Evolutionary conservation across 1,140 invertebrate species (phyloP), one percentile per base, ranked within the genome.

Genomic region (Heliconius congener): DNA sequence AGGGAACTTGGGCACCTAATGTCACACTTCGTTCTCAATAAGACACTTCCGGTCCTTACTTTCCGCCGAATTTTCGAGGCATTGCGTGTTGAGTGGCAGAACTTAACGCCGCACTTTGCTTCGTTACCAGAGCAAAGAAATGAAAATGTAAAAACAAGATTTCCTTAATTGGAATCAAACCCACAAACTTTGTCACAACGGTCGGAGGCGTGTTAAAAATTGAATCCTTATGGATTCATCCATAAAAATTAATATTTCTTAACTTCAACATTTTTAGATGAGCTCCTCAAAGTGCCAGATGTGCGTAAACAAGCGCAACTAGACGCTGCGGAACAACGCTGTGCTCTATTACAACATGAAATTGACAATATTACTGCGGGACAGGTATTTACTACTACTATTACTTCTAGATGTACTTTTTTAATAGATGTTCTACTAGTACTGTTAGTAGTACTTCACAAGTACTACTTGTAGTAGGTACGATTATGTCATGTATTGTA

Each of bases 201-300:
- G 39, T 42, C 11, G 42, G 2, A 46, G 11, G 3, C 42, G 3
- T 46, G 42, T 46, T 46, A 46, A 46, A 46, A 13, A 46, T 46
- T 4, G 3, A 46, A 16, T 13, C 42, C 42, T 91, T 18, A 46
- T 4, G 16, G 0, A 46, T 16, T 46, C n/a, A n/a, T n/a, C n/a
- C n/a, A n/a, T 46, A 46, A 16, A 46, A 46, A 4, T 46, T 46
- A 46, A 16, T 46, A 46, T 46, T 46, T 46, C 3, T 46, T 46
- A 46, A 46, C 42, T 46, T 46, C 42, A 66, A 16, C 1, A 19
- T 34, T 88, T 90, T 70, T 88, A 95, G 94, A 89, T 81, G 88
- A 91, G 70, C 82, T 95, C 11, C 86, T 89, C 50, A 93, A 94
- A 84, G 93, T 94, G 8, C 90, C 91, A 18, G 92, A 94, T 70